Evolutionary conservation across 2,888 invertebrate species (phyloP).

Genomic region (Melolontha melolontha): DNA sequence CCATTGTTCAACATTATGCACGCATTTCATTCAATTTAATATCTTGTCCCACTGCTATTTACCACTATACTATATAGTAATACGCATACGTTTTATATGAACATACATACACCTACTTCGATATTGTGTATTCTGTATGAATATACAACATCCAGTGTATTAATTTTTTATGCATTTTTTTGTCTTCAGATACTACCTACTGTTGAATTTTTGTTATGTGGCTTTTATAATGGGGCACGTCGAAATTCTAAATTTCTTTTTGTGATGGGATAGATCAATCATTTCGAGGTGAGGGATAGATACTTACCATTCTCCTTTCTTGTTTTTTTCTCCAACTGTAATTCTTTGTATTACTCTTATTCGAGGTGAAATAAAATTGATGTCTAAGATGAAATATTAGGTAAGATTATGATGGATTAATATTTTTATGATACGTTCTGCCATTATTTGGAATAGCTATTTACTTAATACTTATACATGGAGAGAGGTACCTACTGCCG

Average conservation of each 20-base stretch:
- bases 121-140: neutral
- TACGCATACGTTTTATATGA: neutral
- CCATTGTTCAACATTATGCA: constrained; percentile 58
- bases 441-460: constrained; percentile 1
- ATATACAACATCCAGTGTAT: neutral
- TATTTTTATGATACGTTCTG: constrained; percentile 13
- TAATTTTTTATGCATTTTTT: constrained; percentile 1
- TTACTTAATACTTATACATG: constrained; percentile 7
- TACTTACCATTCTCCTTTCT: constrained; percentile 13
- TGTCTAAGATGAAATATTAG: constrained; percentile 35
- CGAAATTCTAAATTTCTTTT: constrained; percentile 34
- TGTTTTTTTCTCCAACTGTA: constrained; percentile 4
- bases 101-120: constrained; percentile 1
- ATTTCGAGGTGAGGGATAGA: constrained; percentile 23
- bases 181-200: neutral
- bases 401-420: constrained; percentile 37
- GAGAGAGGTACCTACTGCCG: neutral
- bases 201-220: constrained; percentile 11
- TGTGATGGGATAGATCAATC: constrained; percentile 33
- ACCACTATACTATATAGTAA: constrained; percentile 6
- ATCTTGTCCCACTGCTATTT: constrained; percentile 36
- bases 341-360: constrained; percentile 23
- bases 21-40: constrained; percentile 55
- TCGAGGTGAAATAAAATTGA: constrained; percentile 19
- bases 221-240: constrained; percentile 24